Base-by-base conservation (phyloP, 2,113 vertebrate species). In the Entomyzon cyanotis region DNA sequence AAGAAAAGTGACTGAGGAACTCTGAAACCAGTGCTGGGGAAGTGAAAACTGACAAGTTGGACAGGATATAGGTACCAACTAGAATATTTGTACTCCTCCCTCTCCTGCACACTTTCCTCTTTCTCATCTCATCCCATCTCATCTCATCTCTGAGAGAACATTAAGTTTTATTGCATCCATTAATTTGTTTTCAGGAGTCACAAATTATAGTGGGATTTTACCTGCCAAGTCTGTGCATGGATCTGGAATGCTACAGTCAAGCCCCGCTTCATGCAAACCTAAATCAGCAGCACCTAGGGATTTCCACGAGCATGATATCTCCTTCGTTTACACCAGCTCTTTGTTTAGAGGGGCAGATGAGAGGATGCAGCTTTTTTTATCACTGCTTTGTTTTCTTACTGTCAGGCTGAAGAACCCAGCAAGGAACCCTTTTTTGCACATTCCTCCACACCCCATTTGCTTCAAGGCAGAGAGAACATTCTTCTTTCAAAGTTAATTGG, bases 101-200 rank as follows among this genome's bases (percentile, higher is more conserved):
- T 33, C n/a, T 88, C 33, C 49, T 84, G 77, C 41, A 55, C 22
- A 56, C 30, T 28, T 79, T 18, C 28, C 13, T 58, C 30, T 58
- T 17, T 69, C 52, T 70, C 58, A 30, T 41, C 52, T 82, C 16
- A 41, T 67, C 37, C 39, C 55, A 33, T 41, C 35, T 82, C 55
- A 33, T 41, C 35, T 82, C 17, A 39, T 50, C 41, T 58, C 31
- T 56, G 33, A 58, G 35, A 92, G 49, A 92, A 80, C 23, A 75
- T 24, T 21, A 74, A 56, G 28, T 71, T 87, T 90, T 82, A 94
- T 49, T 76, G n/a, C 19, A 24, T 92, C 92, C 55, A 81, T 89
- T 67, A 84, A 77, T 83, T 91, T 85, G 39, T 75, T 93, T 93
- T 80, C 41, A 88, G 50, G 58, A 93, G 50, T 63, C 83, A 92